phyloP scores from a whole-genome alignment of 2,888 invertebrate species.

The Nomada ruficornis region DNA sequence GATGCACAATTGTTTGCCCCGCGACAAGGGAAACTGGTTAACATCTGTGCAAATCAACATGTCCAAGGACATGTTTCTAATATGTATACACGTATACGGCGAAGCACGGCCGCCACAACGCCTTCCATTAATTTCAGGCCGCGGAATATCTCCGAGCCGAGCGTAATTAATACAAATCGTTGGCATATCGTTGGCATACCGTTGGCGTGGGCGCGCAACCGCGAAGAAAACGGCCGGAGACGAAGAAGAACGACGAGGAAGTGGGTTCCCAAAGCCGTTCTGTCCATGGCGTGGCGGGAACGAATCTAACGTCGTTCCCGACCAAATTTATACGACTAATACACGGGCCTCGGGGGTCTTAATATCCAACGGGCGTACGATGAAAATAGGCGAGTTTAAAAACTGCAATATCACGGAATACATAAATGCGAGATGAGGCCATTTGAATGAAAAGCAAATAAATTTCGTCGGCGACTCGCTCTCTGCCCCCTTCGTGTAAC shows the following conservation, averaged over 20 bases:
- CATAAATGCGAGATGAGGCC: conserved; percentile 82
- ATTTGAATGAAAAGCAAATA: conserved; percentile 83
- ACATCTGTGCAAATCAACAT: conserved; percentile 16
- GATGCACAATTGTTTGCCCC: not conserved
- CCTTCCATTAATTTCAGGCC: conserved; percentile 58
- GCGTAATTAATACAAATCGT: conserved; percentile 70
- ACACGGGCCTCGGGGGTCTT: conserved; percentile 77
- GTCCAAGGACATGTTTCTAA: conserved; percentile 25
- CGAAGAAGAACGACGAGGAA: conserved; percentile 9
- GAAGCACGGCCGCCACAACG: conserved; percentile 25
- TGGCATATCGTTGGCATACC: conserved; percentile 54
- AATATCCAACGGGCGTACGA: conserved; percentile 76
- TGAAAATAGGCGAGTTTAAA: conserved; percentile 79
- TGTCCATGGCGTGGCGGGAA: conserved; percentile 57
- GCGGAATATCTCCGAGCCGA: conserved; percentile 48
- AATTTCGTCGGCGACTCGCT: conserved; percentile 78
- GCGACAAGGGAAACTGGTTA: conserved; percentile 12
- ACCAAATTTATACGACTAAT: conserved; percentile 82
- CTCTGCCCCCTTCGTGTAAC: conserved; percentile 70
- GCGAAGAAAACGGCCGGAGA: conserved; percentile 49
- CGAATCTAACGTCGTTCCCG: conserved; percentile 71
- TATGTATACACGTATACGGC: not conserved
- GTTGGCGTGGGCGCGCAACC: conserved; percentile 14
- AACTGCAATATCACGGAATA: conserved; percentile 83
- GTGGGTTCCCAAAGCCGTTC: conserved; percentile 37